Evolutionary conservation across 2,888 invertebrate genomes (phyloP).

Genomic region (Amphipoea lucens): DNA sequence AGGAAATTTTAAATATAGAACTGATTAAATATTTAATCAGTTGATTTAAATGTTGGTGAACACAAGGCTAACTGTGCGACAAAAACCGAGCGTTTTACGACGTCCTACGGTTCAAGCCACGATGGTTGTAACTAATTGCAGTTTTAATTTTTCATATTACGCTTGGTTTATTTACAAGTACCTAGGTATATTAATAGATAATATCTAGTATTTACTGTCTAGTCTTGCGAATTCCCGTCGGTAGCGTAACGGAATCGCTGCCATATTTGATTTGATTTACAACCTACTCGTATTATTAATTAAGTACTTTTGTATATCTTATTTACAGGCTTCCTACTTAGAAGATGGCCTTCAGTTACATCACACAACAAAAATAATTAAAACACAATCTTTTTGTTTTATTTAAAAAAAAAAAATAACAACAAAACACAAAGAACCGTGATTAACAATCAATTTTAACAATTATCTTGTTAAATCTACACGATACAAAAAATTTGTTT

Average conservation of each 20-base stretch:
- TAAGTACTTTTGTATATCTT: neutral
- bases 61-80: no score
- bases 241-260: neutral
- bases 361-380: neutral
- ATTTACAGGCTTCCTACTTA: neutral
- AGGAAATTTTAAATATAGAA: no score
- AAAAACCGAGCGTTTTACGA: no score
- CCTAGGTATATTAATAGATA: no score
- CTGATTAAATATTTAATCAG: no score
- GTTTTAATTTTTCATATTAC: no score
- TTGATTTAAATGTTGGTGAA: no score
- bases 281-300: neutral
- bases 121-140: no score
- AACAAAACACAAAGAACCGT: constrained; percentile 12
- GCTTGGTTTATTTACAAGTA: no score
- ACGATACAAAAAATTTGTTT: constrained; percentile 31
- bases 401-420: neutral
- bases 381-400: constrained; percentile 5
- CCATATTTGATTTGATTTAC: neutral
- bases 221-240: neutral
- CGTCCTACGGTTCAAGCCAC: no score
- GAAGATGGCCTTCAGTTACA: constrained; percentile 10
- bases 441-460: constrained; percentile 43
- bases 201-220: neutral
- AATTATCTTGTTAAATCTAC: constrained; percentile 48